phyloP scores from a whole-genome alignment of 37 sponge, comb jelly and placozoan genomes.

The Haliclona indistincta region DNA sequence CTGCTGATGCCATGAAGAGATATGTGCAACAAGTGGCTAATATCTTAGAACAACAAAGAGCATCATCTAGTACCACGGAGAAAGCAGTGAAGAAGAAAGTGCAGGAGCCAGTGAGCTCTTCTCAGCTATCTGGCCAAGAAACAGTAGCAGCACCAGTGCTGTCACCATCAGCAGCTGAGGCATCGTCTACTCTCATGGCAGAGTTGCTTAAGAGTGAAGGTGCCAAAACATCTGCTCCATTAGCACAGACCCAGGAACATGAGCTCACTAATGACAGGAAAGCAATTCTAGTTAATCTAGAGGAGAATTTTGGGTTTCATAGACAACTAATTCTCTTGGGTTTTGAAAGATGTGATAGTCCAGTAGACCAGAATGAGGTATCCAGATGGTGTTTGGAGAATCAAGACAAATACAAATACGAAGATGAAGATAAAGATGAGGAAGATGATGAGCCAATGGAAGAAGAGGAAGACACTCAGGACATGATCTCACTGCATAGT shows the following conservation, averaged over 20 bases:
- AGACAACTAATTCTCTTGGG: constrained; percentile 9
- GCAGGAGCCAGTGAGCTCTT: no score
- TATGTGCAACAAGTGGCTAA: no score
- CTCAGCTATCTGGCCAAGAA: no score
- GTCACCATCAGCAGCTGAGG: no score
- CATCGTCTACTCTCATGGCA: no score
- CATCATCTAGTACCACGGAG: no score
- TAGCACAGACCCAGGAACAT: constrained; percentile 5
- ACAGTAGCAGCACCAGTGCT: no score
- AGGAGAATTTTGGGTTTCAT: not conserved
- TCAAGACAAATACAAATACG: not conserved
- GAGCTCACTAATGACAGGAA: constrained; percentile 17
- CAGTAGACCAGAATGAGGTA: constrained; percentile 13
- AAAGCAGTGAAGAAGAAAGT: no score
- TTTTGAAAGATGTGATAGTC: constrained; percentile 14
- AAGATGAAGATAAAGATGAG: constrained; percentile 1
- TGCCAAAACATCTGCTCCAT: not conserved
- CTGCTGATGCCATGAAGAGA: no score
- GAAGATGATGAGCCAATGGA: not conserved
- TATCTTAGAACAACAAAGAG: not conserved
- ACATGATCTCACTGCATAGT: not conserved
- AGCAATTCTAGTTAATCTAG: constrained; percentile 6
- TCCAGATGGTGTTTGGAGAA: constrained; percentile 18
- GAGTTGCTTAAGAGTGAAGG: no score
- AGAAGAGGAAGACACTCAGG: constrained; percentile 1